phyloP scores from a whole-genome alignment of 2,797 vertebrate genomes.

The Pseudochirops corinnae region DNA sequence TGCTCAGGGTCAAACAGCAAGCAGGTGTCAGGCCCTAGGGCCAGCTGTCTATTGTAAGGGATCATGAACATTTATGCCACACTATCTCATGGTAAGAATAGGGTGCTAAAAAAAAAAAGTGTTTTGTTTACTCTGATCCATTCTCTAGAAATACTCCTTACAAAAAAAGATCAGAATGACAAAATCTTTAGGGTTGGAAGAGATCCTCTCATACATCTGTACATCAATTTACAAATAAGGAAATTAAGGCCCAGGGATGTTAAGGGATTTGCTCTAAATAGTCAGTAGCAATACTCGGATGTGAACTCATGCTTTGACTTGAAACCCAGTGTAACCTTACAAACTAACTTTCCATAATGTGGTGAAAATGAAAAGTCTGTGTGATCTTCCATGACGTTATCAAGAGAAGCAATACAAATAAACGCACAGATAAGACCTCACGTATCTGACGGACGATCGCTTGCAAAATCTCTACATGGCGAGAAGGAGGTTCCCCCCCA shows the following conservation, averaged over 20 bases:
- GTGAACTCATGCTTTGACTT: neutral
- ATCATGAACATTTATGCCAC: neutral
- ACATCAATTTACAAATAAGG: neutral
- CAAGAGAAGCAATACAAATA: neutral
- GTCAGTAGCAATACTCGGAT: neutral
- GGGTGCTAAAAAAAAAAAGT: neutral
- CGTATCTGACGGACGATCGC: neutral
- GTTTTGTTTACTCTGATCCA: neutral
- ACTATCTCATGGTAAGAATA: neutral
- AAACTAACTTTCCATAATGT: neutral
- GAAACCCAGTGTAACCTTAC: neutral
- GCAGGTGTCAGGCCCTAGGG: neutral
- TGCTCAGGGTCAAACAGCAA: neutral
- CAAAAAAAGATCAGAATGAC: neutral
- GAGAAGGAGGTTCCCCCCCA: neutral
- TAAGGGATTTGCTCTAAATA: neutral
- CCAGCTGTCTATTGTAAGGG: neutral
- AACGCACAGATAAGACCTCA: neutral
- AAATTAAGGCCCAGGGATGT: neutral
- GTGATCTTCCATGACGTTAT: neutral
- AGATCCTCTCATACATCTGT: neutral
- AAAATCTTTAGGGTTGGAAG: neutral
- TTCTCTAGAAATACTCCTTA: neutral
- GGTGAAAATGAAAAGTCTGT: neutral
- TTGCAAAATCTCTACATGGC: neutral